Base-by-base conservation (phyloP, 2,888 invertebrate genomes). In the Minunthozetes semirufus region DNA sequence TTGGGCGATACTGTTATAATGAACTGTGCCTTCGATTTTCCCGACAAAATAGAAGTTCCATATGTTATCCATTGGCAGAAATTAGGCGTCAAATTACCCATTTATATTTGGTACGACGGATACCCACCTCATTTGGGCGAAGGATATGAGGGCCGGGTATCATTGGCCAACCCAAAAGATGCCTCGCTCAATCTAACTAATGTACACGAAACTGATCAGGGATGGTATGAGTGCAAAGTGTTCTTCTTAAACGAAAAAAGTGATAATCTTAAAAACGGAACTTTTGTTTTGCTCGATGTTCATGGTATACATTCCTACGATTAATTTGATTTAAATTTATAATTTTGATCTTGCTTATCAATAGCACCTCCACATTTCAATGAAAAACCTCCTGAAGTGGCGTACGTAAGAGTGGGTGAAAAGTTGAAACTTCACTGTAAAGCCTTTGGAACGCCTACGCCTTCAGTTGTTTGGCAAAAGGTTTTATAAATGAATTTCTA, bases 61-160 rank as follows among this genome's bases (percentile, higher is more conserved):
- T 94, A 94, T 88, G 94, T 96, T 87, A 90, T 96, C 85, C 94
- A 94, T 88, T 97, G 96, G 96, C 93, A 93, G 89, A 96, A 95
- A 90, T 93, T 94, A 56, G 94, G 93, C 84, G 90, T 93, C 87
- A 93, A 94, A 87, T 90, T 93, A 85, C 94, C 95, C 81, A 94
- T 96, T 85, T 95, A 94, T 88, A 94, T 95, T 86, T 94, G 94
- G 92, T 96, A 94, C 88, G 94, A 94, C 92, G 84, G 93, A 84
- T 96, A 96, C 86, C 94, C 94, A 80, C 93, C 95, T 79, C 96
- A 95, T 88, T 92, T 93, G 84, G 95, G 92, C 81, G 91, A 92
- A 84, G 94, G 93, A 73, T 94, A 94, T 86, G 93, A 94, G 84
- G 93, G 92, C 80, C 87, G 94, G 78, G 94, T 94, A 82, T 91